Base-by-base conservation (phyloP, 2,888 invertebrate genomes). In the Stenolophus ochropezus region DNA sequence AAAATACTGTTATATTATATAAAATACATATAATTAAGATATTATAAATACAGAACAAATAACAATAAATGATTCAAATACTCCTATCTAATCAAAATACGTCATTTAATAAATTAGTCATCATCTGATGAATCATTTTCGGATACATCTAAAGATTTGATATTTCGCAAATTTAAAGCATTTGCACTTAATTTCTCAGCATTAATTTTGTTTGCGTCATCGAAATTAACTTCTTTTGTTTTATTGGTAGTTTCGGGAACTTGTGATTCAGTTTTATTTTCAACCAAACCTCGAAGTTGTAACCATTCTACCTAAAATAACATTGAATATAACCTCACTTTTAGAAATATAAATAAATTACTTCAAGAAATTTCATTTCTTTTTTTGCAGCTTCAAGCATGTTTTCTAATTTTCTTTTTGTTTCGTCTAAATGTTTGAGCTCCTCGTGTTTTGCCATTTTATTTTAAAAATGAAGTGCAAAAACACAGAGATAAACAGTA, bases 61-160 rank as follows among this genome's bases (percentile, higher is more conserved):
- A 49, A 14, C 73, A 47, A 20, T 20, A 71, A 47, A 71, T 73
- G 21, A 49, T 18, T 18, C 6, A 33, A 14, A 18, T 2, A 20
- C 42, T 42, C 18, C 42, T 33, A 42, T 42, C 42, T 42, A 42
- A 16, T 71, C 18, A 11, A n/a, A 61, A 14, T 21, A 61, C 61
- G 61, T 69, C 33, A 33, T 58, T 58, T n/a, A n/a, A n/a, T n/a
- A n/a, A n/a, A 27, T 16, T 76, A 21, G 51, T 79, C 53, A 25
- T 51, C 51, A 47, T 79, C 79, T 6, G 79, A 79, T 27, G 79
- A 79, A 18, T 79, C 79, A 69, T 79, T 51, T 23, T 61, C 78
- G n/a, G 58, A 53, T n/a, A n/a, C 14, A 47, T 76, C 42, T 8
- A 8, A 11, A 11, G 11, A 42, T 42, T 42, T 42, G 33, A 42